These are phyloP conservation scores for Charanyca ferruginea DNA, from an alignment of 2,888 invertebrate species.

Conservation along the genomic window DNA sequence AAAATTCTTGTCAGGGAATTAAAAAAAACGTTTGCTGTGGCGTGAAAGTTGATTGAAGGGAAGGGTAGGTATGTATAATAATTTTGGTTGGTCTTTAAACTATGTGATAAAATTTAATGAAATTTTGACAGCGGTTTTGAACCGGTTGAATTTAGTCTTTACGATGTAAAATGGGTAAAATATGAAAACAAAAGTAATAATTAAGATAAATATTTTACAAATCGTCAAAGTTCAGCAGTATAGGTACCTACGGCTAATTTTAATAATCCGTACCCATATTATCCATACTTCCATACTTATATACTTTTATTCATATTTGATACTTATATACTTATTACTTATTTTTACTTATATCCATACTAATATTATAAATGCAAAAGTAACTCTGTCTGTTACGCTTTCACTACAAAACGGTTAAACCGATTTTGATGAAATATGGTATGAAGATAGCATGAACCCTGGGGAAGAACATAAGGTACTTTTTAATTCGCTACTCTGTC, in stretches of 20 bases:
- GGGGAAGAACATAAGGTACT: too few relatives aligned
- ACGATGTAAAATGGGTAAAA: background rate
- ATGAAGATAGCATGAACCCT: too few relatives aligned
- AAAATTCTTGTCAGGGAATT: constrained; percentile 6
- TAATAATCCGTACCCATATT: too few relatives aligned
- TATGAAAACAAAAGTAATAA: background rate
- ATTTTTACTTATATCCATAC: too few relatives aligned
- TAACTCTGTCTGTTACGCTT: too few relatives aligned
- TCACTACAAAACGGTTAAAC: too few relatives aligned
- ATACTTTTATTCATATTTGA: too few relatives aligned
- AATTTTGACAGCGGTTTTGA: background rate
- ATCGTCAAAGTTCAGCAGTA: background rate
- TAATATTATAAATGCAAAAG: too few relatives aligned
- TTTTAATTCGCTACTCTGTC: too few relatives aligned
- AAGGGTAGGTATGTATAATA: background rate
- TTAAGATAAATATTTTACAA: background rate
- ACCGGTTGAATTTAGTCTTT: background rate
- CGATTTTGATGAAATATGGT: too few relatives aligned
- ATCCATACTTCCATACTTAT: too few relatives aligned
- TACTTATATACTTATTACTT: too few relatives aligned
- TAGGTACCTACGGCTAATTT: background rate
- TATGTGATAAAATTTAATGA: background rate
- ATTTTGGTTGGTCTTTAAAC: background rate
- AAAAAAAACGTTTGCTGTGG: background rate
- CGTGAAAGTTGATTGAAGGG: background rate